phyloP scores from a whole-genome alignment of 2,888 invertebrate species.

The Notodonta dromedarius region DNA sequence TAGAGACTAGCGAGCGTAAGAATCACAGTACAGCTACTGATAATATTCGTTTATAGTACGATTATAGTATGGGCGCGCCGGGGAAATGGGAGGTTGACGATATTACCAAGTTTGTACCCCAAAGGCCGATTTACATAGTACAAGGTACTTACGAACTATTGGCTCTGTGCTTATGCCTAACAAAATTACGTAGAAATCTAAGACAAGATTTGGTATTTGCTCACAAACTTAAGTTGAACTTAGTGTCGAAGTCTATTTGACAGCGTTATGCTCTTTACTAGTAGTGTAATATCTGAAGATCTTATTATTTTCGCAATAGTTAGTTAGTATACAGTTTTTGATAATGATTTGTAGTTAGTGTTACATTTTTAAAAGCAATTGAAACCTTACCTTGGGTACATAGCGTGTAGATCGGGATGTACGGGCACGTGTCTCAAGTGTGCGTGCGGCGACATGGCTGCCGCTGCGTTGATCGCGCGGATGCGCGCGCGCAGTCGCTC shows the following conservation, averaged over 20 bases:
- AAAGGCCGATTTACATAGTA: constrained; percentile 40
- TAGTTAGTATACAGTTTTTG: no score
- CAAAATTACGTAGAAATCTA: constrained; percentile 7
- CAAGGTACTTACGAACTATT: constrained; percentile 21
- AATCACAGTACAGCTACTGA: background rate
- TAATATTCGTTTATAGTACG: constrained; percentile 9
- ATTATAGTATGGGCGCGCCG: constrained; percentile 14
- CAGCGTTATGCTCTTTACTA: no score
- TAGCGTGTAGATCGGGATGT: constrained; percentile 68
- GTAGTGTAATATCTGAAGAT: no score
- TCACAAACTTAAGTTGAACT: constrained; percentile 10
- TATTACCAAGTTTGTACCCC: constrained; percentile 21
- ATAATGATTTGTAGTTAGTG: no score
- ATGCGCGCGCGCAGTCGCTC: constrained; percentile 79
- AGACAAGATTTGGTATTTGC: background rate
- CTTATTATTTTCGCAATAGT: no score
- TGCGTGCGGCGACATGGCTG: constrained; percentile 68
- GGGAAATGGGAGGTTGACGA: constrained; percentile 10
- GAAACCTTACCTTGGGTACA: constrained; percentile 69
- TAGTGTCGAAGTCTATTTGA: background rate
- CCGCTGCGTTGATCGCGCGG: constrained; percentile 76
- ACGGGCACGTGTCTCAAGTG: constrained; percentile 66
- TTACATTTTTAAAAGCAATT: background rate
- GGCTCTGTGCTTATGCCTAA: constrained; percentile 9
- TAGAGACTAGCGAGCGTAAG: no score